A percentile compares a stretch with the other conserved stretches of the same genome.
phyloP scores from a whole-genome alignment of 2,888 invertebrate species.

The Thalpophila matura region DNA sequence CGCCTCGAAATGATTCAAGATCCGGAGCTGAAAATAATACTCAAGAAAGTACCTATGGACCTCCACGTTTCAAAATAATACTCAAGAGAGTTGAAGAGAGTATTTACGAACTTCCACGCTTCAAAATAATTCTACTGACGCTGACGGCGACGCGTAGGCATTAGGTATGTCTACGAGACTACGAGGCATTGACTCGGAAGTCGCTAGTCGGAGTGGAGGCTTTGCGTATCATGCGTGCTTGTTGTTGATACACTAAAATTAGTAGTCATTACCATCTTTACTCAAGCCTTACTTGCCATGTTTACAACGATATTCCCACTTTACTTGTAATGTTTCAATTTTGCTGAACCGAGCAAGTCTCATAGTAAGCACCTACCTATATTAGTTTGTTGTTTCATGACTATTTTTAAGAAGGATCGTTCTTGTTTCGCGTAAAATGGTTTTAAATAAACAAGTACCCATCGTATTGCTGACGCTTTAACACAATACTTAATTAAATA shows the following conservation, averaged over 20 bases:
- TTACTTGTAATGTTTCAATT: conserved; percentile 17
- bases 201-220: conserved; percentile 31
- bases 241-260: conserved; percentile 49
- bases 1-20: no score
- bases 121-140: conserved; percentile 30
- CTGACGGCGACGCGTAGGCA: conserved; percentile 38
- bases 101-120: conserved; percentile 10
- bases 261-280: conserved; percentile 40
- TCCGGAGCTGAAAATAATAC: no score
- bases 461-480: background rate
- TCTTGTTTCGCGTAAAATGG: no score
- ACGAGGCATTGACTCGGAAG: conserved; percentile 42
- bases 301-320: conserved; percentile 19
- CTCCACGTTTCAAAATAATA: no score
- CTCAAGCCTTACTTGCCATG: conserved; percentile 21
- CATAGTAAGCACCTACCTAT: no score
- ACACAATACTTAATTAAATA: background rate
- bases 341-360: background rate
- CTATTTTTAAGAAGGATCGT: no score
- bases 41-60: no score
- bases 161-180: conserved; percentile 36
- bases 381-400: no score
- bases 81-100: conserved; percentile 8
- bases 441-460: no score
- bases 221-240: conserved; percentile 45